phyloP scores from a whole-genome alignment of 1,140 invertebrate genomes.

The Portunus trituberculatus region DNA sequence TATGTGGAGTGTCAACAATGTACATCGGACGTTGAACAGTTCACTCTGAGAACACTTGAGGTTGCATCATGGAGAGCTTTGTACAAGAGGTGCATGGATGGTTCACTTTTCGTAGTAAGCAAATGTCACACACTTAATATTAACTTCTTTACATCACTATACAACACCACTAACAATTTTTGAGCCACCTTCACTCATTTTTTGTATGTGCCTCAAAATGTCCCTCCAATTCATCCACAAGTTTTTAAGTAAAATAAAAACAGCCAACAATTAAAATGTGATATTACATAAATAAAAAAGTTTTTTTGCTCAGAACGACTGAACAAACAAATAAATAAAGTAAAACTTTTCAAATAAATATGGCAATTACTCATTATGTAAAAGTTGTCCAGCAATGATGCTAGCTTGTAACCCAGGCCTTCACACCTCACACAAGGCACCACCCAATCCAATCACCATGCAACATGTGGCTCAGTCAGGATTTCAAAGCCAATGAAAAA shows the following conservation, averaged over 20 bases:
- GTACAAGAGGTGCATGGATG: constrained; percentile 75
- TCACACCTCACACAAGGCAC: too few species aligned
- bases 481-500: background rate
- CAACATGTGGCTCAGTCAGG: background rate
- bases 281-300: background rate
- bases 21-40: constrained; percentile 65
- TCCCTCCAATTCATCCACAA: background rate
- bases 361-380: background rate
- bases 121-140: constrained; percentile 6
- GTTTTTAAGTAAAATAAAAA: background rate
- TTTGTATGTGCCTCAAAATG: background rate
- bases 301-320: background rate
- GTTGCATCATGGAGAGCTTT: constrained; percentile 72
- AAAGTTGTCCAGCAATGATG: background rate
- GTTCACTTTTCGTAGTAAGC: constrained; percentile 48
- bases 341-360: background rate
- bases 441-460: background rate
- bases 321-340: too few species aligned
- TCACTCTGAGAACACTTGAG: constrained; percentile 74
- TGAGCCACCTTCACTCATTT: background rate
- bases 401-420: background rate
- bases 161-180: background rate
- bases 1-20: constrained; percentile 68
- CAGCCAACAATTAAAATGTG: background rate
- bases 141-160: constrained; percentile 29